phyloP scores from a whole-genome alignment of 2,797 vertebrate genomes.

The Paedocypris micromegethes region DNA sequence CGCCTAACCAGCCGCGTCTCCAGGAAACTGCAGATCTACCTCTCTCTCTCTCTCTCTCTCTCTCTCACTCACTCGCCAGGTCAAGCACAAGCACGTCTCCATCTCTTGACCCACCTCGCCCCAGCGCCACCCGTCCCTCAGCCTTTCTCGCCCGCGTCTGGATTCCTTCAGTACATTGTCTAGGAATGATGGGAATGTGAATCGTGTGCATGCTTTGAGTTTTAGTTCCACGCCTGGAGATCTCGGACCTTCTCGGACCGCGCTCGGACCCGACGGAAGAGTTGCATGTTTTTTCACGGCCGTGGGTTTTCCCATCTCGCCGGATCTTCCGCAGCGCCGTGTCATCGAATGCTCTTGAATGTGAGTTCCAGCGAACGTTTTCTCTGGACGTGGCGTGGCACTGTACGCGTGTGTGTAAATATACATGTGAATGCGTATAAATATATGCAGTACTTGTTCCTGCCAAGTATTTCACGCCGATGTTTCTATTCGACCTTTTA shows the following conservation, averaged over 20 bases:
- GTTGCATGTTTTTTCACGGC: neutral
- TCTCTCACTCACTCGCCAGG: slow-evolving; percentile 34
- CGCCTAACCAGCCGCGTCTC: slow-evolving; percentile 41
- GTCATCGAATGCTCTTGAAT: slow-evolving; percentile 8
- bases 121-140: no score
- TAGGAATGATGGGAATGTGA: no score
- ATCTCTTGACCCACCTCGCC: no score
- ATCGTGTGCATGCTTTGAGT: no score
- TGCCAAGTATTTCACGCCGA: slow-evolving; percentile 54
- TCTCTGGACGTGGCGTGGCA: slow-evolving; percentile 8
- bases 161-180: no score
- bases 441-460: slow-evolving; percentile 36
- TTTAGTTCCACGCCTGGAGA: no score
- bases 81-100: slow-evolving; percentile 2
- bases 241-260: no score
- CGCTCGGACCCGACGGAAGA: no score
- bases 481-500: slow-evolving; percentile 27
- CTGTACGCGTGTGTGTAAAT: neutral
- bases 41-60: slow-evolving; percentile 50
- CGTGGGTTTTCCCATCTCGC: neutral
- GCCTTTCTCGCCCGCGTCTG: no score
- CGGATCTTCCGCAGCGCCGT: slow-evolving; percentile 2
- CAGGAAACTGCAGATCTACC: slow-evolving; percentile 59
- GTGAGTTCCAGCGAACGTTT: slow-evolving; percentile 4
- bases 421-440: neutral